phyloP scores from a whole-genome alignment of 2,888 invertebrate genomes.

The Seira musarum region DNA sequence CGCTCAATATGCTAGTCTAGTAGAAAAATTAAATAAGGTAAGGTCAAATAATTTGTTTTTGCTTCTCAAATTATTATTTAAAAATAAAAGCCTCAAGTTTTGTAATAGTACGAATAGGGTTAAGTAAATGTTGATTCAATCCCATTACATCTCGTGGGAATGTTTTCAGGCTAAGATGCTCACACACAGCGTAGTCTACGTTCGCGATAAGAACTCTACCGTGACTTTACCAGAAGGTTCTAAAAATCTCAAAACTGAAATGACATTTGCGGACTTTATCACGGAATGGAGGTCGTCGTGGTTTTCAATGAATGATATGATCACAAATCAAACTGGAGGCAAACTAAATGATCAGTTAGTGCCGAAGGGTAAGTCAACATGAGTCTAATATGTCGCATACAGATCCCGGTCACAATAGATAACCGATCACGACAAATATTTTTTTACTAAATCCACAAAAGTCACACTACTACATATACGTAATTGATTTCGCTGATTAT shows the following conservation, averaged over 20 bases:
- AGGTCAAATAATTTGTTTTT: too few species aligned
- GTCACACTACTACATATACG: too few species aligned
- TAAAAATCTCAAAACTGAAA: conserved; percentile 65
- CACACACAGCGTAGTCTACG: conserved; percentile 57
- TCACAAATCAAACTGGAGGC: conserved; percentile 57
- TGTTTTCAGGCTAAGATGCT: conserved; percentile 42
- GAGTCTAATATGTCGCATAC: too few species aligned
- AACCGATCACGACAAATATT: too few species aligned
- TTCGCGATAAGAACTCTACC: conserved; percentile 49
- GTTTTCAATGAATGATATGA: conserved; percentile 62
- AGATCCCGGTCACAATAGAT: too few species aligned
- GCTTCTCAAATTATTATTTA: too few species aligned
- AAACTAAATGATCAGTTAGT: conserved; percentile 61
- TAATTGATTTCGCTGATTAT: too few species aligned
- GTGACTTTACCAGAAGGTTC: conserved; percentile 61
- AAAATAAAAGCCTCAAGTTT: too few species aligned
- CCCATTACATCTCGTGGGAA: too few species aligned
- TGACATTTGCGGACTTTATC: conserved; percentile 61
- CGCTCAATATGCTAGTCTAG: conserved; percentile 49
- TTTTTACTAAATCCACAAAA: too few species aligned
- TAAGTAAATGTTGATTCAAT: too few species aligned
- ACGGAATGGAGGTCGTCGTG: conserved; percentile 64
- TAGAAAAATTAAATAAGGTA: conserved; percentile 57
- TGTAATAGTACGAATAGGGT: too few species aligned
- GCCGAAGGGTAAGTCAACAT: conserved; percentile 62